Conservation (phyloP, 2,888 invertebrate species). For the Diachrysia chrysitis region DNA sequence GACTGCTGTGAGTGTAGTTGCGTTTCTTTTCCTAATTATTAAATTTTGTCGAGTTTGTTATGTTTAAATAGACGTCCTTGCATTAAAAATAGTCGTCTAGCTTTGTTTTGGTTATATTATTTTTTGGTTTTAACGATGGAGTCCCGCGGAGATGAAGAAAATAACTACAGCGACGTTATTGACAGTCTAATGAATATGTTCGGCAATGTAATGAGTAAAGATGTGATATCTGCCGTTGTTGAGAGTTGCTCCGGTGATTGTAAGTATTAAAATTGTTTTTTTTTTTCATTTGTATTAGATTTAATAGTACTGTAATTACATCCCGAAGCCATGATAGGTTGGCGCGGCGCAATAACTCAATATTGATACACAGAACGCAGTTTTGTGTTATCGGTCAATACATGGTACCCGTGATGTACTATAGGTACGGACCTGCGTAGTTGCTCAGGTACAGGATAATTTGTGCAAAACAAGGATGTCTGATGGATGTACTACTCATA, state of each 20-base stretch:
- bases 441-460: constrained; percentile 12
- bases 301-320: constrained; percentile 9
- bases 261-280: constrained; percentile 67
- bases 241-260: constrained; percentile 80
- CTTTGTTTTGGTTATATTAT: background rate
- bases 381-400: constrained; percentile 40
- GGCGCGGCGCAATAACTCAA: constrained; percentile 37
- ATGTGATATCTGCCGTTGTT: constrained; percentile 75
- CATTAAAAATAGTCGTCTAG: background rate
- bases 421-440: constrained; percentile 16
- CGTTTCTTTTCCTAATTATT: background rate
- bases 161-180: constrained; percentile 64
- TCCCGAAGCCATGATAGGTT: constrained; percentile 21
- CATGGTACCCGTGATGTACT: constrained; percentile 20
- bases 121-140: constrained; percentile 41
- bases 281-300: constrained; percentile 5
- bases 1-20: background rate
- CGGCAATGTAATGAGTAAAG: constrained; percentile 70
- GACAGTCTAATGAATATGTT: constrained; percentile 76
- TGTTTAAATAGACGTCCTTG: background rate
- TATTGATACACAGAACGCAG: constrained; percentile 17
- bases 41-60: constrained; percentile 2
- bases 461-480: constrained; percentile 47
- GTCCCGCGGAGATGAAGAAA: constrained; percentile 37
- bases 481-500: constrained; percentile 31